Evolutionary conservation across 2,888 invertebrate species (phyloP), one percentile per base, ranked within the genome.

Genomic region (Villa cingulata): DNA sequence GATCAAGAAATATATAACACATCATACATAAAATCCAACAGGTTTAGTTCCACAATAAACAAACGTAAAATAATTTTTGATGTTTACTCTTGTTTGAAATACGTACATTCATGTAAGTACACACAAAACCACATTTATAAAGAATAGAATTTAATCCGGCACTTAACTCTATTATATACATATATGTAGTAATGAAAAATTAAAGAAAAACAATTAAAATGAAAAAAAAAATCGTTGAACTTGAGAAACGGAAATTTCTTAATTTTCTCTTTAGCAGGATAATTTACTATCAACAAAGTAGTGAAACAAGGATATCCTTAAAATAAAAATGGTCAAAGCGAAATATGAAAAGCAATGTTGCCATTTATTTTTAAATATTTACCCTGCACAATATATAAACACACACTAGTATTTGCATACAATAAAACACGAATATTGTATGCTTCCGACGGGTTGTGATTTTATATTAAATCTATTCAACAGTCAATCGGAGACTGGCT

Each of bases 401-500:
- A n/a, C n/a, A n/a, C n/a, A n/a, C n/a, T 34, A 23, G 4, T 23
- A 23, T 23, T 23, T 6, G n/a, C n/a, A 23, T 23, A 23, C 23
- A 23, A 23, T 23, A 23, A 6, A 23, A 23, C 23, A 23, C 23
- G 7, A n/a, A n/a, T n/a, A n/a, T n/a, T n/a, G n/a, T 7, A 23
- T 7, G 23, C 7, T n/a, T 36, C 36, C n/a, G 16, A 36, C 36
- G 36, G 16, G 34, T 34, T 12, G 34, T 15, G 34, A 34, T 15
- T 14, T 12, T 15, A 34, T 15, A 12, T 32, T 38, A 41, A 42
- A 47, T 37, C 43, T 23, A 47, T 42, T 41, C 47, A 43, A 47
- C 47, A 38, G 47, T 32, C 47, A 41, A 43, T 29, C 43, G 39
- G 15, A 43, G 47, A 47, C 47, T 47, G 47, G 43, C 38, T 23